Percentiles rank a stretch among this genome's conserved stretches.
Conservation (phyloP, 2,113 vertebrate species). For the Muntiacus reevesi region DNA sequence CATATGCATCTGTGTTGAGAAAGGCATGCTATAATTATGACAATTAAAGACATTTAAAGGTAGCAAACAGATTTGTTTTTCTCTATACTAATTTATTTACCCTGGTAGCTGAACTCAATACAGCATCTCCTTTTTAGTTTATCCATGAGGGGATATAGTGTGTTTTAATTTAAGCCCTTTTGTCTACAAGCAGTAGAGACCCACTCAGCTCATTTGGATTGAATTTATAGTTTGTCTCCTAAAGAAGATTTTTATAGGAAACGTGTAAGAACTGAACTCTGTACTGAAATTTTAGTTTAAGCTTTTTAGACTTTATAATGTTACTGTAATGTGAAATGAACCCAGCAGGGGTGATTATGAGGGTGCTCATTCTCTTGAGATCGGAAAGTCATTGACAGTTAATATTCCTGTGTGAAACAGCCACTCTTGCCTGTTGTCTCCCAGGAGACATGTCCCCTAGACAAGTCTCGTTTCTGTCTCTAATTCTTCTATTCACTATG, state of each 20-base stretch:
- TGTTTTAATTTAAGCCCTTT: slow-evolving; percentile 29
- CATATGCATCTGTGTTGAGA: slow-evolving; percentile 77
- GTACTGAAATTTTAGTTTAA: slow-evolving; percentile 26
- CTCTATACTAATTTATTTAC: slow-evolving; percentile 60
- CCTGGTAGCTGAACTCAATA: slow-evolving; percentile 70
- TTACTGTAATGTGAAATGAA: slow-evolving; percentile 16
- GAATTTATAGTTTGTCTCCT: slow-evolving; percentile 42
- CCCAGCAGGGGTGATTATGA: background rate
- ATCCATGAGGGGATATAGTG: slow-evolving; percentile 24
- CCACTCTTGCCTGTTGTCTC: background rate
- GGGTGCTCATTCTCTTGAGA: background rate
- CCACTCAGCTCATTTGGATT: background rate
- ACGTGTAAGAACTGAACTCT: background rate
- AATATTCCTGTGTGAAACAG: background rate
- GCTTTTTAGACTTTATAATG: background rate
- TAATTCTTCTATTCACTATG: background rate
- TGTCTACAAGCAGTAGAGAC: slow-evolving; percentile 19
- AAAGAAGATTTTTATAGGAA: slow-evolving; percentile 8
- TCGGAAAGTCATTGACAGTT: background rate
- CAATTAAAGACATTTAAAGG: slow-evolving; percentile 82
- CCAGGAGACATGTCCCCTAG: background rate
- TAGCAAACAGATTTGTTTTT: slow-evolving; percentile 83
- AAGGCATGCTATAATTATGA: slow-evolving; percentile 76
- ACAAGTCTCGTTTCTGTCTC: background rate
- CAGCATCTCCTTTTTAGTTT: slow-evolving; percentile 51